phyloP scores from a whole-genome alignment of 2,888 invertebrate genomes.

The Philaethria dido region DNA sequence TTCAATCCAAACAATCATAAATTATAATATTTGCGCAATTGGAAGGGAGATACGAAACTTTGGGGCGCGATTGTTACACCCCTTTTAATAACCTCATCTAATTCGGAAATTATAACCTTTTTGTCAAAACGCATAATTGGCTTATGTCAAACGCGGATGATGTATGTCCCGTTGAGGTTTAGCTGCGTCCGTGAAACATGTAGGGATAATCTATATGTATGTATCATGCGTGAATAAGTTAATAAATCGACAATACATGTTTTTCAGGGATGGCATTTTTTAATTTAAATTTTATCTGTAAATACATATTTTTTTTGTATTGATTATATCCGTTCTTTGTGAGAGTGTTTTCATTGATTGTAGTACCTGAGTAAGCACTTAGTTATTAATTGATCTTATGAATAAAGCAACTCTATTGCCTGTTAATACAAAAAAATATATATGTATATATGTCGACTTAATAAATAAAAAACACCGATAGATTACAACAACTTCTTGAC shows the following conservation, averaged over 20 bases:
- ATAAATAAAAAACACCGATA: neutral
- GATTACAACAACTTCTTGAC: neutral
- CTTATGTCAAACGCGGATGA: slow-evolving; percentile 26
- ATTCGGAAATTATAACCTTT: slow-evolving; percentile 33
- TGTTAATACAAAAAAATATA: too few relatives aligned
- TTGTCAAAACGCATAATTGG: slow-evolving; percentile 29
- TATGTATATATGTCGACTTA: too few relatives aligned
- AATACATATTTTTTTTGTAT: too few relatives aligned
- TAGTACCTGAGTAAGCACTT: too few relatives aligned
- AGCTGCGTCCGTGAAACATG: neutral
- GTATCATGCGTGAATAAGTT: neutral
- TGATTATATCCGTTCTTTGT: too few relatives aligned
- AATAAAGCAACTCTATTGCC: too few relatives aligned
- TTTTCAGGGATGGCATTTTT: too few relatives aligned
- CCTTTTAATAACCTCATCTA: slow-evolving; percentile 39
- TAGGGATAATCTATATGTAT: slow-evolving; percentile 7
- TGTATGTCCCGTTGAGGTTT: slow-evolving; percentile 21
- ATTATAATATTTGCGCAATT: slow-evolving; percentile 30
- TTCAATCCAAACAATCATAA: slow-evolving; percentile 33
- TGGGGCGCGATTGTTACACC: slow-evolving; percentile 23
- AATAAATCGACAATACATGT: too few relatives aligned
- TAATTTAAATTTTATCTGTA: too few relatives aligned
- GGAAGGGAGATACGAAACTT: slow-evolving; percentile 12
- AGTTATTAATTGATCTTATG: too few relatives aligned
- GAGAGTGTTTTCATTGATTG: too few relatives aligned